These are phyloP conservation scores for Euclidia mi DNA, from an alignment of 2,888 invertebrate genomes.

Conservation along the genomic window DNA sequence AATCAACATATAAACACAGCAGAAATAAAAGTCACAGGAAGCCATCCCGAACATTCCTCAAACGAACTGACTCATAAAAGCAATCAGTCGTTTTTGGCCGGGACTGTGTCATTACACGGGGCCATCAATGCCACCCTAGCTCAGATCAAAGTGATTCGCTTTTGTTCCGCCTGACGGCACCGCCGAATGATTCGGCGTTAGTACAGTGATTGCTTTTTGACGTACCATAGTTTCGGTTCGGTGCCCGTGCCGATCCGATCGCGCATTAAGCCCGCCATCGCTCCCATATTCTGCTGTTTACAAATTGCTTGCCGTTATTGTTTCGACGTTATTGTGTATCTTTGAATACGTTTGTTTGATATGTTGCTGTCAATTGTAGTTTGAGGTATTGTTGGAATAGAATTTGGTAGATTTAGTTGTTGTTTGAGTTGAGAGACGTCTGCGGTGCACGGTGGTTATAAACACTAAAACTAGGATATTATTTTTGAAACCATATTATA, in stretches of 20 bases:
- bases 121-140: conserved; percentile 55
- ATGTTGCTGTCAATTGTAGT: conserved; percentile 20
- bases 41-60: conserved; percentile 20
- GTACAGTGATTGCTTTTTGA: conserved; percentile 83
- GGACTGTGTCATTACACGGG: conserved; percentile 38
- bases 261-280: conserved; percentile 37
- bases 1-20: background rate
- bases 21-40: no score
- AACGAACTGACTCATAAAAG: conserved; percentile 28
- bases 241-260: conserved; percentile 56
- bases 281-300: conserved; percentile 52
- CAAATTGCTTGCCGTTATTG: conserved; percentile 56
- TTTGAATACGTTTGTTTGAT: conserved; percentile 38
- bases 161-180: conserved; percentile 80
- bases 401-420: background rate
- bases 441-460: no score
- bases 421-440: no score
- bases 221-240: conserved; percentile 64
- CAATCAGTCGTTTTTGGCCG: conserved; percentile 14
- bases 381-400: no score
- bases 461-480: no score
- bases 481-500: no score
- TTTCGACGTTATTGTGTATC: conserved; percentile 46
- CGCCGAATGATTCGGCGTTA: conserved; percentile 78
- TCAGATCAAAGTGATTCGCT: conserved; percentile 83